A percentile compares a stretch with the other conserved stretches of the same genome.
These are phyloP conservation scores for Catamblyrhynchus diadema DNA, from an alignment of 2,797 vertebrate species.

Conservation along the genomic window DNA sequence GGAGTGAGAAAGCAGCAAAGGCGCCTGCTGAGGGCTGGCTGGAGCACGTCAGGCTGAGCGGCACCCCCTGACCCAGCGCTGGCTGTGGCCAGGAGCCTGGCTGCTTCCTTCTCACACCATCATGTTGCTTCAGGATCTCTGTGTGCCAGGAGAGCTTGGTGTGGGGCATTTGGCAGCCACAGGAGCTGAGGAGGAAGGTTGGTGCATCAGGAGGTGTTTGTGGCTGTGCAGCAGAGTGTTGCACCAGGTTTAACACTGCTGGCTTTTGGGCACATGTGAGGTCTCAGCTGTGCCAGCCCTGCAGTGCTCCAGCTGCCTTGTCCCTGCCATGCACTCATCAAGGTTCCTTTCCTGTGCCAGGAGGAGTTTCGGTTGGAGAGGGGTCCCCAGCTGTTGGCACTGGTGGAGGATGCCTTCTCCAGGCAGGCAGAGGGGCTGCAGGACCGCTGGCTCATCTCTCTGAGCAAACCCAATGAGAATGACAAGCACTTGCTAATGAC, in stretches of 20 bases:
- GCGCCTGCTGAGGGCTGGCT: not conserved
- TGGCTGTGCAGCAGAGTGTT: accelerated
- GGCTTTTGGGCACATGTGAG: not conserved
- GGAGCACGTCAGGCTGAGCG: not conserved
- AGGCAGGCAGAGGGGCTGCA: constrained; percentile 82
- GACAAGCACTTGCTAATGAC: constrained; percentile 94
- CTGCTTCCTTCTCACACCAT: not conserved
- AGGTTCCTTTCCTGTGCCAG: constrained; percentile 67
- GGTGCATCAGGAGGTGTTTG: not conserved
- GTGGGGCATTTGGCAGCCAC: not conserved
- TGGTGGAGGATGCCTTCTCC: constrained; percentile 87
- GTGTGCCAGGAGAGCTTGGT: not conserved
- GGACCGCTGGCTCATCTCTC: constrained; percentile 88
- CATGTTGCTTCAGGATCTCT: not conserved
- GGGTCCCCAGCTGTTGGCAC: constrained; percentile 84
- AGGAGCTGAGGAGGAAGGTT: not conserved
- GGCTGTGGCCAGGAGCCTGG: not conserved
- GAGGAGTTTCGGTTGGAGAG: constrained; percentile 87
- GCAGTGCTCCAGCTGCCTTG: not conserved
- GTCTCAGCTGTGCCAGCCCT: not conserved
- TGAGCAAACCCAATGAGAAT: constrained; percentile 93
- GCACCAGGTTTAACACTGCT: not conserved
- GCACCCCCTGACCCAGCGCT: not conserved
- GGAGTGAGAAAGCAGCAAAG: constrained; percentile 26
- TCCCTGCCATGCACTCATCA: not conserved